Evolutionary conservation across 1,140 invertebrate species (phyloP).

Genomic region (Plodia interpunctella): DNA sequence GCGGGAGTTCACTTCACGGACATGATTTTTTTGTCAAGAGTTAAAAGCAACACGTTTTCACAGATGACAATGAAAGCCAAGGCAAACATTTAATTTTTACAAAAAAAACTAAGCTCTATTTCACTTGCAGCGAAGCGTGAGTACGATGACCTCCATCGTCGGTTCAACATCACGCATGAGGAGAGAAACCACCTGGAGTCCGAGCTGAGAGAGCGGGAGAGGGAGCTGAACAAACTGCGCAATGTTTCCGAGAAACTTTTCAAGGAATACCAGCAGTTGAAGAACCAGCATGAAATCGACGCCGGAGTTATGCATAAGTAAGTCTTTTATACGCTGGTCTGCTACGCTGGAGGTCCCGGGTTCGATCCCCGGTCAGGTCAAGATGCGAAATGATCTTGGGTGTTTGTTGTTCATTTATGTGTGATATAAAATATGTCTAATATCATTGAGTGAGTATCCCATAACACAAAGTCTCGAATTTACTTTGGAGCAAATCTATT

Average conservation of each 20-base stretch:
- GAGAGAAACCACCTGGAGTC: constrained; percentile 78
- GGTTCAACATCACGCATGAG: constrained; percentile 77
- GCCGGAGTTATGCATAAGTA: constrained; percentile 82
- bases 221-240: constrained; percentile 79
- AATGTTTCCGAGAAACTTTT: constrained; percentile 84
- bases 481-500: no score
- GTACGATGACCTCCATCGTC: constrained; percentile 79
- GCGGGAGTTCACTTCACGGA: no score
- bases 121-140: constrained; percentile 76
- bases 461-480: no score
- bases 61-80: no score
- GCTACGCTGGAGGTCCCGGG: background rate
- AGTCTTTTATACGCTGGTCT: constrained; percentile 25
- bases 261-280: constrained; percentile 84
- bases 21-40: no score
- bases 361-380: no score
- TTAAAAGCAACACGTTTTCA: no score
- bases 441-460: no score
- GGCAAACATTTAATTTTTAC: no score
- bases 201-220: constrained; percentile 79
- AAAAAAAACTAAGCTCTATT: background rate
- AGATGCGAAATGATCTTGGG: background rate
- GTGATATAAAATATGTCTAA: no score
- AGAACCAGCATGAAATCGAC: constrained; percentile 84
- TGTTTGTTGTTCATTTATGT: no score